Conservation (phyloP, 2,888 invertebrate species). For the Eubasilissa splendida region DNA sequence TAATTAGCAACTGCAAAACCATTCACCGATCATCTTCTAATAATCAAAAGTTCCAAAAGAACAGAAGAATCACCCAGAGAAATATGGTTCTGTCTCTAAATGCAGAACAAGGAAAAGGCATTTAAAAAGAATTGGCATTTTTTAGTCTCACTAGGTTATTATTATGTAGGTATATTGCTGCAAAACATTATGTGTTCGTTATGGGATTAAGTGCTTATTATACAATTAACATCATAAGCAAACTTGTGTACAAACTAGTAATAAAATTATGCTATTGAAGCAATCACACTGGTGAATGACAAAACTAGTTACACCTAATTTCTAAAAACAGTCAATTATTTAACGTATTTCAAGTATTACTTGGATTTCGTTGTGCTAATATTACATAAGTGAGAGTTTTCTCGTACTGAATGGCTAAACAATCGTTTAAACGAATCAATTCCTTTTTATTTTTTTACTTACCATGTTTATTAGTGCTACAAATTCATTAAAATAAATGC, state of each 20-base stretch:
- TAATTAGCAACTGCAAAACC: too few species aligned
- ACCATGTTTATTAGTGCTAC: too few species aligned
- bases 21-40: too few species aligned
- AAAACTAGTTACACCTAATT: slow-evolving; percentile 40
- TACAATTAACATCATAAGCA: slow-evolving; percentile 44
- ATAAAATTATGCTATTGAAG: slow-evolving; percentile 43
- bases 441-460: slow-evolving; percentile 1
- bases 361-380: slow-evolving; percentile 50
- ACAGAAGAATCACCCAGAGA: too few species aligned
- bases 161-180: too few species aligned
- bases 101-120: too few species aligned
- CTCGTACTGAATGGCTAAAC: not conserved
- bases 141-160: too few species aligned
- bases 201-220: slow-evolving; percentile 18
- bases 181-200: not conserved
- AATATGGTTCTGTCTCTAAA: too few species aligned
- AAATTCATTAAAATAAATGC: too few species aligned
- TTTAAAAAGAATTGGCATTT: too few species aligned
- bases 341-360: slow-evolving; percentile 35
- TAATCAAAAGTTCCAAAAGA: too few species aligned
- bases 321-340: slow-evolving; percentile 49
- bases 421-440: slow-evolving; percentile 36
- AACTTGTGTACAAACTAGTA: slow-evolving; percentile 41
- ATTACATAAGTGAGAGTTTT: slow-evolving; percentile 41
- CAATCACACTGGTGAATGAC: slow-evolving; percentile 33